Base-by-base conservation (phyloP, 2,797 vertebrate species). In the Lithobates sylvaticus region DNA sequence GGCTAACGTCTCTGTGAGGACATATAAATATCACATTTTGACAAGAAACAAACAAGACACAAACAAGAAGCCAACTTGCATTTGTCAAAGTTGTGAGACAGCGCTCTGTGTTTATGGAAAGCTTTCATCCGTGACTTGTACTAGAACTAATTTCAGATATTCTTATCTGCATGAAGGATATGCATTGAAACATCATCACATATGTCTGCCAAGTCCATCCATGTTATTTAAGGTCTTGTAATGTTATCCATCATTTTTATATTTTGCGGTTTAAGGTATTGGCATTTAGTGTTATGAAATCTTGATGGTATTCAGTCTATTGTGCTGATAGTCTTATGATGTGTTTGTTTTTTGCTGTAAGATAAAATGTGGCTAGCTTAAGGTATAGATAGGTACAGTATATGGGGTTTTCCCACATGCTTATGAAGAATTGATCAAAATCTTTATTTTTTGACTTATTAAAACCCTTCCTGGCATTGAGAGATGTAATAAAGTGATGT, bases 1-100 rank as follows among this genome's bases (percentile, higher is more conserved):
- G 76, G 69, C 71, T 44, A 78, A 74, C 23, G 81, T 76, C 44
- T 27, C 72, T 44, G 27, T 26, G 74, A 86, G 78, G 64, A 82
- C 79, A 86, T 16, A 18, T 82, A 82, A 80, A 50, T 65, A 83
- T 81, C 44, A 86, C 65, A 73, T 34, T 73, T 26, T 84, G 86
- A 84, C 81, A 87, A 32, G 44, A 84, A 83, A 76, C 74, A 86
- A 86, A 86, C 75, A 86, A 80, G 76, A 74, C 68, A 64, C 44
- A 76, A 76, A 80, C 77, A 69, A 84, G 58, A 58, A 83, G 86
- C 76, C 81, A 87, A 44, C 27, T 83, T n/a, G 34, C 7, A 79
- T 83, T 82, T 73, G 36, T 78, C 69, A 78, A 68, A 75, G 32
- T 23, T 47, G 27, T 7, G n/a, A 36, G 23, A 58, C 23, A 44